phyloP scores from a whole-genome alignment of 2,888 invertebrate genomes.

The Acleris cristana region DNA sequence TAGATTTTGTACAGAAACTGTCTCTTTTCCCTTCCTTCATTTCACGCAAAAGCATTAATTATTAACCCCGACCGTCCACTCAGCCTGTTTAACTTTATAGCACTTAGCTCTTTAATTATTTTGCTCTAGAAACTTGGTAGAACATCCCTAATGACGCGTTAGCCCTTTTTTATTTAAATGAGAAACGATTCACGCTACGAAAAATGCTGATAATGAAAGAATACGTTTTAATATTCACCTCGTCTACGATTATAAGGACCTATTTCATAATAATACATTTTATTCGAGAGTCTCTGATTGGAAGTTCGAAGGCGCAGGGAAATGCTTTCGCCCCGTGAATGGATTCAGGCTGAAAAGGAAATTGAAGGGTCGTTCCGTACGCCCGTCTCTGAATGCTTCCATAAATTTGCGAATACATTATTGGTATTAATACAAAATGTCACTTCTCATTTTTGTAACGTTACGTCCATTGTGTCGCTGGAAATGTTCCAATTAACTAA shows the following conservation, averaged over 20 bases:
- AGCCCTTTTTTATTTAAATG: slow-evolving; percentile 20
- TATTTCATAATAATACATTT: slow-evolving; percentile 59
- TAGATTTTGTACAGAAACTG: slow-evolving; percentile 55
- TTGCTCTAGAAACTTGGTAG: slow-evolving; percentile 3
- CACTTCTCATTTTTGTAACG: slow-evolving; percentile 41
- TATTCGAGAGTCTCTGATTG: slow-evolving; percentile 68
- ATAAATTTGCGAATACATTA: slow-evolving; percentile 71
- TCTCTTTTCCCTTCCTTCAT: slow-evolving; percentile 46
- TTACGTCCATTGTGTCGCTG: slow-evolving; percentile 33
- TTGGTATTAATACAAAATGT: slow-evolving; percentile 59
- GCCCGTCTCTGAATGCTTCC: slow-evolving; percentile 61
- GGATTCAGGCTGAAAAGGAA: slow-evolving; percentile 75
- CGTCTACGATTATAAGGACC: slow-evolving; percentile 62
- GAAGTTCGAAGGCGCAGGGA: slow-evolving; percentile 62
- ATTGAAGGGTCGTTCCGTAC: slow-evolving; percentile 77
- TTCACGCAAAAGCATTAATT: slow-evolving; percentile 45
- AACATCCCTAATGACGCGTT: slow-evolving; percentile 21
- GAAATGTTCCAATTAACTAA: slow-evolving; percentile 36
- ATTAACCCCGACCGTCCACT: slow-evolving; percentile 43
- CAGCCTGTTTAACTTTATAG: slow-evolving; percentile 19
- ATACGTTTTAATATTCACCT: slow-evolving; percentile 66
- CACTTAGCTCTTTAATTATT: slow-evolving; percentile 12
- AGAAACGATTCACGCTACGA: slow-evolving; percentile 42
- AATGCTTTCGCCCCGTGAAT: slow-evolving; percentile 74
- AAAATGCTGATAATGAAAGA: slow-evolving; percentile 33